Evolutionary conservation across 2,797 vertebrate genomes (phyloP), one percentile per base, ranked within the genome.

Genomic region (Chaunax sp.): DNA sequence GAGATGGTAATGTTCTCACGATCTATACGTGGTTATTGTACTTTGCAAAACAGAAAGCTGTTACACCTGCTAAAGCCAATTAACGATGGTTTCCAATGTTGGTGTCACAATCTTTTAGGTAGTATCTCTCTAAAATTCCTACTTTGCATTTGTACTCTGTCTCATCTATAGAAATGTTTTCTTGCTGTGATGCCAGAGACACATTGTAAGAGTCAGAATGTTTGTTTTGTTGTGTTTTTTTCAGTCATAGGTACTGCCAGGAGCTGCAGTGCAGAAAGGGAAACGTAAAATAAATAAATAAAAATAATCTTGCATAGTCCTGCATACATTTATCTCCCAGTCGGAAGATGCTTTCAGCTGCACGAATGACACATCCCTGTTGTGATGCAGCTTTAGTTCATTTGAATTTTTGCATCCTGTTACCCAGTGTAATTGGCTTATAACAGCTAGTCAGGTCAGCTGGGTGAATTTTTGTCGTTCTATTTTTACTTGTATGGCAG

Each of bases 211-310:
- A 7, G 13, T 14, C 38, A n/a, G n/a, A n/a, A n/a, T 30, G 5
- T 30, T 30, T 9, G 69, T 45, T 35, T 75, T 63, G 66, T 74
- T 49, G 55, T 58, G 63, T 73, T 79, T 64, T 67, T 41, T 65
- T 56, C n/a, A 0, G 69, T 78, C 46, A 12, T 14, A 45, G 56
- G 65, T 35, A 55, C 68, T 70, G 64, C 45, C 50, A 52, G 19
- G 30, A 64, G 37, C 3, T 44, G 30, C 13, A 46, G 44, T 26
- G 58, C 20, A 20, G 67, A 62, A 8, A 2, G 25, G 53, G 7
- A 43, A 43, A 30, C 16, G 11, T 12, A 18, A 46, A 19, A 19
- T 1, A n/a, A 22, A 37, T 3, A 52, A n/a, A 47, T 25, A 23
- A 12, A 33, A 5, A 37, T 1, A 12, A 30, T 30, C 28, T 30